Base-by-base conservation (phyloP, 2,888 invertebrate genomes). In the Dioctria linearis region DNA sequence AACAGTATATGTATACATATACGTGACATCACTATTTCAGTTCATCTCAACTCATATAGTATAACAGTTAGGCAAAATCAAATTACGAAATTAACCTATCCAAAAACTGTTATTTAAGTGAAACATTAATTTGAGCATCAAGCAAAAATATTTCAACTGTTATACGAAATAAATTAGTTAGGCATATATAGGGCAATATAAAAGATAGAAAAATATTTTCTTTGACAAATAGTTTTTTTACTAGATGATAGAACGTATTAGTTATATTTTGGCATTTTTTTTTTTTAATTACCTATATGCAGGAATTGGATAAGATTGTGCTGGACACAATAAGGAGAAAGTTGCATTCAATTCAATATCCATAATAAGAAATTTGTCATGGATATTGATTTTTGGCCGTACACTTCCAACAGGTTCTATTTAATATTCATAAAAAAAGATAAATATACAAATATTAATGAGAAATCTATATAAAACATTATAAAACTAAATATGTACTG, bases 241-340 rank as follows among this genome's bases (percentile, higher is more conserved):
- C 25, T 25, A 25, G 25, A 25, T 25, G 2, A 25, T 25, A 25
- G 25, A 25, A 25, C 2, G 25, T 25, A 25, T 25, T 25, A 25
- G 25, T 25, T 25, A 25, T 25, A 25, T 51, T 51, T 13, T 46
- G 57, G 8, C 66, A 63, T 3, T n/a, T 51, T 57, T 43, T 43
- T 40, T 9, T 9, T 8, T 11, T 46, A 82, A 84, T 90, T 92
- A 95, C 94, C 93, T 93, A 91, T 93, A 92, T 83, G 91, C 88
- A 86, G 94, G 94, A 87, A 94, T 92, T 81, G 94, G 94, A 89
- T 91, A 94, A 57, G 93, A 93, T 88, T 94, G 94, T 8, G 94
- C 94, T 76, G 94, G 94, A 88, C 95, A 95, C 85, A 93, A 90
- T 79, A 95, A 88, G 69, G 93, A 85, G 11, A 54, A 1, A n/a